phyloP scores from a whole-genome alignment of 2,797 vertebrate genomes.

The Mycteria americana region DNA sequence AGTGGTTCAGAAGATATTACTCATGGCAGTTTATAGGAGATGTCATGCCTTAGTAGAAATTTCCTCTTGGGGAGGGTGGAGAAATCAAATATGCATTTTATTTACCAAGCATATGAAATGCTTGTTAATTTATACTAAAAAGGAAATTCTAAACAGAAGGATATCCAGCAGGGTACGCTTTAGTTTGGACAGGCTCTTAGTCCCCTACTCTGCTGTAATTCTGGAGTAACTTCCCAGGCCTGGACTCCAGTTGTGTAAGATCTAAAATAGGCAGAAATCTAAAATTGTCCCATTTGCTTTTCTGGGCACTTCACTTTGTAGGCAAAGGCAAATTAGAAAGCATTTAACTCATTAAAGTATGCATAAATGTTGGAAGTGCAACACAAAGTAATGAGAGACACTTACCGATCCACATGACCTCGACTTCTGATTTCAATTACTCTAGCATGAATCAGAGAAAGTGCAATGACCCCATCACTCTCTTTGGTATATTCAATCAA shows the following conservation, averaged over 20 bases:
- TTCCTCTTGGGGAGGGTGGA: neutral
- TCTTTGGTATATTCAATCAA: accelerated
- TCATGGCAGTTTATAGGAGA: neutral
- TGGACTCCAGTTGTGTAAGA: neutral
- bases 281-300: neutral
- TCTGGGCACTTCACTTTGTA: neutral
- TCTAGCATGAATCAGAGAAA: neutral
- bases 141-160: neutral
- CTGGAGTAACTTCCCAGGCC: neutral
- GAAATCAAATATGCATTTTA: neutral
- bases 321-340: neutral
- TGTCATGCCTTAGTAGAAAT: constrained; percentile 6
- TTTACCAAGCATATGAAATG: neutral
- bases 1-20: neutral
- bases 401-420: neutral
- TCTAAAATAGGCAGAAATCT: neutral
- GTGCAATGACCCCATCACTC: neutral
- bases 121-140: neutral
- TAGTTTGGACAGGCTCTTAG: neutral
- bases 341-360: neutral
- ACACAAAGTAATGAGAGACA: neutral
- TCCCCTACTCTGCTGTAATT: neutral
- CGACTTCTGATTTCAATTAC: neutral
- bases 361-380: neutral
- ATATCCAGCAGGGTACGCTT: neutral